Percentiles rank a stretch among this genome's conserved stretches.
Conservation (phyloP, 2,797 vertebrate species). For the Scolopax rusticola region DNA sequence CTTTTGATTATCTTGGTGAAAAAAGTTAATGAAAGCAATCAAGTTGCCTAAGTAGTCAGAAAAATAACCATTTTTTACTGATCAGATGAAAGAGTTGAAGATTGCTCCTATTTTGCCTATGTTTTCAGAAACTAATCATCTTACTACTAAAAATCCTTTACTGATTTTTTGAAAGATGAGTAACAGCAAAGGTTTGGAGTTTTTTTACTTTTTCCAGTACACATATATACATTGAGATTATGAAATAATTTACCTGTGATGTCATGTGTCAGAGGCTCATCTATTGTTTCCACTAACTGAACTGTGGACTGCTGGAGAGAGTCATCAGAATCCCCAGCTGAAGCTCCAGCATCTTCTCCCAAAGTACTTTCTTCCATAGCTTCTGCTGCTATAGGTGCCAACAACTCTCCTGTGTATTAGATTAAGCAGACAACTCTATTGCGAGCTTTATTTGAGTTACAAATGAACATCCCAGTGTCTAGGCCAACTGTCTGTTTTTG, state of each 20-base stretch:
- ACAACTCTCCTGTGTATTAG: constrained; percentile 86
- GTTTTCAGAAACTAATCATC: not conserved
- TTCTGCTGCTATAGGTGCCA: constrained; percentile 89
- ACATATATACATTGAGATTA: not conserved
- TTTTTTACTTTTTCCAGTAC: not conserved
- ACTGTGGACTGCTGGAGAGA: constrained; percentile 87
- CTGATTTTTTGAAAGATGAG: not conserved
- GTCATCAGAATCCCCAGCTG: constrained; percentile 90
- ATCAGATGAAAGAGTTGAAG: not conserved
- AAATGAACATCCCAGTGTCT: not conserved
- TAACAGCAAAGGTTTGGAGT: not conserved
- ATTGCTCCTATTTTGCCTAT: not conserved
- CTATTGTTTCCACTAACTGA: constrained; percentile 93
- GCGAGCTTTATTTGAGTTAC: not conserved
- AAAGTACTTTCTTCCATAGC: constrained; percentile 90
- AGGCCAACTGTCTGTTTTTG: not conserved
- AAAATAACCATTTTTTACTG: not conserved
- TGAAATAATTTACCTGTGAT: constrained; percentile 86
- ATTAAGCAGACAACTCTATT: not conserved
- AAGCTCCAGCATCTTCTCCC: constrained; percentile 89
- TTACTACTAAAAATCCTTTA: not conserved
- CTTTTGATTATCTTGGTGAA: not conserved
- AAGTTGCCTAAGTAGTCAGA: not conserved
- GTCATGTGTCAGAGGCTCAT: constrained; percentile 94
- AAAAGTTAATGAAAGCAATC: not conserved